Evolutionary conservation across 2,113 vertebrate species (phyloP).

Genomic region (Donacobius atricapilla): DNA sequence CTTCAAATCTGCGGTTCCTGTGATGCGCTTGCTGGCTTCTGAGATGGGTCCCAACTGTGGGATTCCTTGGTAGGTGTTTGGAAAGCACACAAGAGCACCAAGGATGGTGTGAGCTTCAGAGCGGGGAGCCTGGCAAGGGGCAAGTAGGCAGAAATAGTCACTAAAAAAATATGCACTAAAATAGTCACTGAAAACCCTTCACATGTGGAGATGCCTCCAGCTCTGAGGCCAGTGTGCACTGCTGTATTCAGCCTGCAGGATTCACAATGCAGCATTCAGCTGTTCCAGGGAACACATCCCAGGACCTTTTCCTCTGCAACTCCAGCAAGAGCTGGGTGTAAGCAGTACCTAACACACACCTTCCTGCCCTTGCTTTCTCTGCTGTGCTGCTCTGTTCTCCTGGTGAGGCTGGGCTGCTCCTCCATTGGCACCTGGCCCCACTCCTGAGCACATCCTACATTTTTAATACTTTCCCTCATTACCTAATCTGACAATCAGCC

Average conservation of each 20-base stretch:
- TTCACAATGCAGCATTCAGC: accelerated
- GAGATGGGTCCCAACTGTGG: slow-evolving; percentile 74
- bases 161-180: not conserved
- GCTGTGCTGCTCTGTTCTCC: not conserved
- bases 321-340: not conserved
- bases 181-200: not conserved
- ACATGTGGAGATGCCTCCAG: accelerated
- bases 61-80: slow-evolving; percentile 88
- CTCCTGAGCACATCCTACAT: not conserved
- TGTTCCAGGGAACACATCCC: not conserved
- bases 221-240: accelerated
- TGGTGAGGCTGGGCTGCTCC: not conserved
- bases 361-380: accelerated
- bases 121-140: slow-evolving; percentile 82
- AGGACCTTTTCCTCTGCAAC: not conserved
- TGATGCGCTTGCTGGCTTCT: slow-evolving; percentile 69
- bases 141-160: not conserved
- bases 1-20: slow-evolving; percentile 85
- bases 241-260: not conserved
- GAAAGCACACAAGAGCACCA: slow-evolving; percentile 95
- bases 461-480: not conserved
- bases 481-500: not conserved
- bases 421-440: not conserved
- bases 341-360: not conserved
- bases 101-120: slow-evolving; percentile 91